Base-by-base conservation (phyloP, 2,113 vertebrate species). In the Cynocephalus volans region DNA sequence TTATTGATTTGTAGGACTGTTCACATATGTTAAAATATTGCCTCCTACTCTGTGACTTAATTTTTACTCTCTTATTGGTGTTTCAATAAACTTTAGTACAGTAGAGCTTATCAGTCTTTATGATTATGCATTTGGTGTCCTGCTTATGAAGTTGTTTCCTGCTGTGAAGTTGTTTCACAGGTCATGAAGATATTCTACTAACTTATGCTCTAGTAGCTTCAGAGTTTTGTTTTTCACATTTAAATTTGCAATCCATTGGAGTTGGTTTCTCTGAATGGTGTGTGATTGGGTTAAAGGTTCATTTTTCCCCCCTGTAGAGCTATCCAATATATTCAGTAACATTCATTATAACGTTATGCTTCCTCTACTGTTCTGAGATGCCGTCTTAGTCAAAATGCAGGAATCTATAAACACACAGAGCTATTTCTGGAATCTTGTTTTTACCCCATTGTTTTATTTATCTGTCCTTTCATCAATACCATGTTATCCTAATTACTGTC, bases 401-500 rank as follows among this genome's bases (percentile, higher is more conserved):
- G 19, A 70, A 73, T 67, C 36, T 73, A 31, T 65, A 54, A 41
- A 41, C 8, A 13, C 24, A 41, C 41, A n/a, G 2, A 15, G 15
- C 3, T 70, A 23, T 89, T 77, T 81, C 70, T 93, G 41, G 23
- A 67, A 36, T 89, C 24, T 45, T 69, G 8, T 67, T 73, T 95
- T 93, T 72, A 95, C 65, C 18, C 73, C 41, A 45, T 67, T 88
- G 9, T 89, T 93, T 95, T 86, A 73, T 69, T 41, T 90, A 58
- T 33, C 41, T 88, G n/a, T 75, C 13, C 36, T 91, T 87, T 58
- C 45, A 88, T 62, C 62, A 72, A 36, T 67, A 50, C 14, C 15
- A n/a, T n/a, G 36, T 28, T 83, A 13, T 80, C 28, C 72, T 79
- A 58, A 67, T 54, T 56, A 56, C 15, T 65, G 10, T 41, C 26